Percentiles rank a stretch among this genome's conserved stretches.
phyloP scores from a whole-genome alignment of 2,113 vertebrate species.

The Vulpes ferrilata region DNA sequence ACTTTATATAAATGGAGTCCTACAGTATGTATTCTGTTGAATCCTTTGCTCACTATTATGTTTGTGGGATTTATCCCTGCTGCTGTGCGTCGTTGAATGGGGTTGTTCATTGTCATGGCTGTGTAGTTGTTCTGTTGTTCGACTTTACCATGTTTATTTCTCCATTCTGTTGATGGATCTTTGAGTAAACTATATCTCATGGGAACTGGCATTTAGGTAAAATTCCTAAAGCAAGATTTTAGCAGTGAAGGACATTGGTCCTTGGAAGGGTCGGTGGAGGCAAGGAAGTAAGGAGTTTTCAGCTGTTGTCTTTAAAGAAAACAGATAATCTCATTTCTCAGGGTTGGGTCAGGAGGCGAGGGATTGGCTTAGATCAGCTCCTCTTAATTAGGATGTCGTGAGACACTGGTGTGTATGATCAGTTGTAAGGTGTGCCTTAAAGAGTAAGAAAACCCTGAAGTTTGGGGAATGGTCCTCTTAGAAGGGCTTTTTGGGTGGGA shows the following conservation, averaged over 20 bases:
- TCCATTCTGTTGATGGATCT: neutral
- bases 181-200: neutral
- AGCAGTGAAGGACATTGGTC: neutral
- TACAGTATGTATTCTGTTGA: neutral
- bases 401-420: neutral
- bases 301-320: neutral
- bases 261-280: neutral
- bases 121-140: fast-evolving
- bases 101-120: neutral
- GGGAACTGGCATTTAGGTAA: neutral
- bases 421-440: neutral
- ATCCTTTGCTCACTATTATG: neutral
- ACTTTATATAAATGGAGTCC: neutral
- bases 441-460: neutral
- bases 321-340: neutral
- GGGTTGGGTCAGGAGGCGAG: neutral
- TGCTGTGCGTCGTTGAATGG: neutral
- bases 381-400: neutral
- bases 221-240: neutral
- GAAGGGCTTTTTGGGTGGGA: neutral
- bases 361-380: neutral
- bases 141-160: neutral
- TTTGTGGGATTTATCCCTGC: neutral
- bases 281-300: neutral
- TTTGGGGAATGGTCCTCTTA: neutral